Evolutionary conservation across 1,140 invertebrate species (phyloP), one percentile per base, ranked within the genome.

Genomic region (Zaprionus gabonicus): DNA sequence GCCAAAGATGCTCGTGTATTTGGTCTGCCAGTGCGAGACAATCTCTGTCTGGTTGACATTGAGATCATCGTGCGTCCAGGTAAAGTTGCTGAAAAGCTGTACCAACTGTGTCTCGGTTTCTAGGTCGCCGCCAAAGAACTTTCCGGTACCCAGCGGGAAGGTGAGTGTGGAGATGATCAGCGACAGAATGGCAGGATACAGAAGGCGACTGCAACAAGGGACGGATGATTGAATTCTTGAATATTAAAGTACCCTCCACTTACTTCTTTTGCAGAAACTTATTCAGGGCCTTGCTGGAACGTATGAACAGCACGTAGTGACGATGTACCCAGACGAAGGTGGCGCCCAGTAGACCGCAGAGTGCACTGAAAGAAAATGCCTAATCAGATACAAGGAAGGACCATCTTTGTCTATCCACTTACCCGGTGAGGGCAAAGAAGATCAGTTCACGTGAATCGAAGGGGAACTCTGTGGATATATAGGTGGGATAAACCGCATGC

Each of bases 381-480:
- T 5, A 4, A 23, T 20, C 10, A 13, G 46, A 3, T 46, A 9
- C 31, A 3, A 0, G 15, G 0, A 7, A n/a, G 44, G 0, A n/a
- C 9, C 17, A 49, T 12, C 5, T 23, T 6, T 15, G 1, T 12
- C 17, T 9, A 4, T 0, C 1, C 0, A 92, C 94, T 95, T 94
- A 98, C 97, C 99, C 99, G 69, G 99, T 97, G 0, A 99, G 86
- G 1, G 97, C 97, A 93, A 99, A 99, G 2, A 98, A 96, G 53
- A 99, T 95, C 12, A 99, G 94, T 93, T 99, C 99, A 93, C 99
- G 96, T 6, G 98, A 97, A 94, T 99, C 98, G 94, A 99, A 99
- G 0, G 99, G 98, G 93, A 99, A 99, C 85, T 99, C 98, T 94
- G 98, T 97, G 6, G 97, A 96, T 81, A 99, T 97, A 92, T 96